Evolutionary conservation across 2,888 invertebrate species (phyloP), one percentile per base, ranked within the genome.

Genomic region (Selenia dentaria): DNA sequence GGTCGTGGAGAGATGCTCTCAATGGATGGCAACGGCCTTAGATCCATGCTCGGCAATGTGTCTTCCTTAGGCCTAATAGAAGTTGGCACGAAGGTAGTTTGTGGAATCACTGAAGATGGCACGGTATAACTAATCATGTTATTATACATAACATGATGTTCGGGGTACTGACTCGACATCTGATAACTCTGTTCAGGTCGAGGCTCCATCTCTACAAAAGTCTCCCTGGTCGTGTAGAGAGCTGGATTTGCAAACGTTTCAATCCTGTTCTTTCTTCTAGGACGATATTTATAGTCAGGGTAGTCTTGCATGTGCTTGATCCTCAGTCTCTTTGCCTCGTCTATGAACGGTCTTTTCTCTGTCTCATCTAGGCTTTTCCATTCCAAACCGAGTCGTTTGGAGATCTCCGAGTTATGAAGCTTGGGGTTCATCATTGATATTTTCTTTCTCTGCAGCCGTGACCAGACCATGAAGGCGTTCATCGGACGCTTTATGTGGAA

Each of bases 401-500:
- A 95, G 65, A 97, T 97, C 75, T 95, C 94, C 0, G 94, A 94
- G 64, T 95, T 95, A 76, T 95, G 95, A 62, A 95, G 87, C 64
- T 94, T 95, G 42, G 97, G 97, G 72, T 97, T 95, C 74, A 96
- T 93, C 74, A 94, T 92, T 0, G 96, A 96, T 79, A 97, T 96
- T 71, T 96, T 95, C 70, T 96, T 94, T 31, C 97, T 82, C 69
- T 98, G 98, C 28, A 97, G 89, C 42, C 98, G 89, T 6, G 98
- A 98, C 98, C 98, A 98, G 8, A 98, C 98, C 98, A 99, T 98
- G 88, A 98, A 98, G 0, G 98, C 98, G 83, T 99, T 99, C 98
- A 99, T 99, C 8, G 98, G 98, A 59, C 98, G 92, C 78, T 98
- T 99, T 66, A 98, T 98, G 80, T 98, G 97, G 45, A 84, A 89